phyloP scores from a whole-genome alignment of 2,797 vertebrate species.

The Vultur gryphus region DNA sequence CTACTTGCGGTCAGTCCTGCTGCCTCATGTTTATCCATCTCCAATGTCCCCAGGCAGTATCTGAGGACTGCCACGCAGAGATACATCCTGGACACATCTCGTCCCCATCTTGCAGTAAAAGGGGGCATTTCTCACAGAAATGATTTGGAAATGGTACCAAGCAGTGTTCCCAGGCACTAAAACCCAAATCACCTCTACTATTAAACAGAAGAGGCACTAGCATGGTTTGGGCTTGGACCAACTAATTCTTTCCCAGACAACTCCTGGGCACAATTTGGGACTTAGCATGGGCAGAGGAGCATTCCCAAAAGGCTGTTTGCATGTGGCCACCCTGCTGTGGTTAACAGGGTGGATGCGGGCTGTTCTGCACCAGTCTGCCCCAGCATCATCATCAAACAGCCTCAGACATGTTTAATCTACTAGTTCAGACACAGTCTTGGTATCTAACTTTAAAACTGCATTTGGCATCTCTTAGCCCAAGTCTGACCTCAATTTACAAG shows the following conservation, averaged over 20 bases:
- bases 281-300: neutral
- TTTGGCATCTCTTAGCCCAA: conserved; percentile 29
- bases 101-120: neutral
- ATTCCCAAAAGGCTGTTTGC: conserved; percentile 14
- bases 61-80: neutral
- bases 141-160: neutral
- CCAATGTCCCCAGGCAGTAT: fast-evolving
- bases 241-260: conserved; percentile 40
- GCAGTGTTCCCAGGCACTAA: conserved; percentile 16
- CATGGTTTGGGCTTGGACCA: conserved; percentile 29
- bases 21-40: neutral
- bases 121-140: neutral
- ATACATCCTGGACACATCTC: neutral
- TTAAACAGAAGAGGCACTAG: neutral
- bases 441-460: neutral
- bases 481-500: conserved; percentile 61
- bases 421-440: neutral
- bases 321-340: conserved; percentile 14
- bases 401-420: neutral
- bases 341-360: neutral
- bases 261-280: neutral
- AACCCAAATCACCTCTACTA: neutral
- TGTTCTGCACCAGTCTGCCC: conserved; percentile 5
- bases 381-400: neutral
- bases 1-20: neutral